Conservation (phyloP, 2,113 vertebrate species). For the Acinonyx jubatus region DNA sequence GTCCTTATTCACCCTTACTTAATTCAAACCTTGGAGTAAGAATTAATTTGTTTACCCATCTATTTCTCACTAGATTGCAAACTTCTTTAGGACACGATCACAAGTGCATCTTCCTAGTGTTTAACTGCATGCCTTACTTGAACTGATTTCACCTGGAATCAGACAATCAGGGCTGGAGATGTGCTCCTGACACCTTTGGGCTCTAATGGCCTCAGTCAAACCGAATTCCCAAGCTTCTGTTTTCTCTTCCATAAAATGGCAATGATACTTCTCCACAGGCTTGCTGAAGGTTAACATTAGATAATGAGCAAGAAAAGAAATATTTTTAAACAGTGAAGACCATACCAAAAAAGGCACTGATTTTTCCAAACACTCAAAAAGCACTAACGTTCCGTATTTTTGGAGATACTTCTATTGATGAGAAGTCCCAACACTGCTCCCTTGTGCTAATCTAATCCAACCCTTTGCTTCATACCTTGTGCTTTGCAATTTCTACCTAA, state of each 20-base stretch:
- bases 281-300: background rate
- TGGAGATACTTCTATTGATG: background rate
- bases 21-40: constrained; percentile 19
- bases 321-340: background rate
- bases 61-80: background rate
- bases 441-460: background rate
- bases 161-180: background rate
- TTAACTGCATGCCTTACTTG: background rate
- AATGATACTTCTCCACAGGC: background rate
- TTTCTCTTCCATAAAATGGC: background rate
- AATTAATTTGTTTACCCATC: constrained; percentile 37
- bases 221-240: background rate
- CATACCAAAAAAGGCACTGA: background rate
- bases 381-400: background rate
- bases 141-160: background rate
- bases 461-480: background rate
- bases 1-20: constrained; percentile 45
- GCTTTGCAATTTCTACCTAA: background rate
- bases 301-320: background rate
- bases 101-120: background rate
- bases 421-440: background rate
- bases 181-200: background rate
- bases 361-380: background rate
- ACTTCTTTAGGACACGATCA: background rate
- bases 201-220: background rate